Base-by-base conservation (phyloP, 2,888 invertebrate species). In the Lasioglossum zephyrum region DNA sequence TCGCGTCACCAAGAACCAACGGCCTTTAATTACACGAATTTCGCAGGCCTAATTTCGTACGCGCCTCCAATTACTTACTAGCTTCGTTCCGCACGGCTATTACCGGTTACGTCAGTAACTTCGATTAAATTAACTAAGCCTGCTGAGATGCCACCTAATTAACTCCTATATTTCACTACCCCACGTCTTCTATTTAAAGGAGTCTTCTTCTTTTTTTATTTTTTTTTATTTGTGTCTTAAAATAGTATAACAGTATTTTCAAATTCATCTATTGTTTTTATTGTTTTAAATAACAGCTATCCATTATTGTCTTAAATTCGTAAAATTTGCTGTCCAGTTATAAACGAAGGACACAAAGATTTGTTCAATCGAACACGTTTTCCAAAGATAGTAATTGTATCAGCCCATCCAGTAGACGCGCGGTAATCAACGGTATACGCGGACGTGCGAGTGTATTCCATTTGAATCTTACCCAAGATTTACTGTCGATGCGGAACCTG, bases 21-120 rank as follows among this genome's bases (percentile, higher is more conserved):
- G 88, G 88, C 81, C 87, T 90, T 88, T 92, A 93, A 92, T 93
- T 92, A 92, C 91, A 89, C 91, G 88, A 92, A 93, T 93, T 93
- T 93, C 90, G 89, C 89, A 77, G 89, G 86, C 90, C 90, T 93
- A 93, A 93, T 93, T 93, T 90, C 85, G 90, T 87, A 86, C 88
- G 75, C 82, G 82, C 82, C 75, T 88, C 87, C 89, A 92, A 93
- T 93, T 93, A 93, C 90, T 93, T 91, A 63, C 63, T 31, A 85
- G 80, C 82, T 73, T 81, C 81, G 85, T 86, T 83, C 82, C 63
- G 63, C 70, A 22, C 73, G 47, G 63, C 77, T 79, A 79, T 74
- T 76, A 81, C 79, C 76, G 74, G 78, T 79, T 84, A 76, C 82
- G 49, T 81, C 88, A 87, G 91, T 92, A 91, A 92, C 91, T 91